Evolutionary conservation across 2,888 invertebrate species (phyloP), one percentile per base, ranked within the genome.

Genomic region (Axea sp.): DNA sequence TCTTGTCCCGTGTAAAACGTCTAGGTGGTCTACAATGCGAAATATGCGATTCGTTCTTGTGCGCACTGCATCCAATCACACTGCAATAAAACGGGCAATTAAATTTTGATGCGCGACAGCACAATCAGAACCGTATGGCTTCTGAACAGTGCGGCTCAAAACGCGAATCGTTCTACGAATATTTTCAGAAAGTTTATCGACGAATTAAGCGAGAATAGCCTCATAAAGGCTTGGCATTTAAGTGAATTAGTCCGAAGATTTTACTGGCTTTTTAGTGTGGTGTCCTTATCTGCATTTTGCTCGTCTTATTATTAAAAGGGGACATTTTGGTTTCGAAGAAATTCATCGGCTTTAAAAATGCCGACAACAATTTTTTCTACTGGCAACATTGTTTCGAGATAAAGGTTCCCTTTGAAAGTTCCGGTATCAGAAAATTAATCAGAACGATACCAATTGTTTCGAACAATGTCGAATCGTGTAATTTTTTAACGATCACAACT

Each of bases 1-100:
- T 76, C 76, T 79, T 77, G 76, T 55, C 65, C 74, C 72, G 75
- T 71, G 67, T 72, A 62, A 79, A 80, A 74, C 74, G 75, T 78
- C 75, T 76, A 76, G 77, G 78, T 69, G 75, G 75, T 78, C 78
- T 71, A 51, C 59, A 41, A 76, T 33, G 57, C 71, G 53, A 60
- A 69, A 69, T 53, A 45, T 30, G 60, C 69, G 64, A 51, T 73
- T 60, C 65, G 43, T 65, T 68, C 51, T 30, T 41, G 49, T 59
- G 26, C 57, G 33, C 45, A 51, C 33, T 60, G n/a, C 62, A 9
- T 57, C 51, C 62, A 62, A 62, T 73, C 60, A 49, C 30, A 28
- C 24, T 17, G 49, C 68, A 33, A 49, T 67, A 60, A 69, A 74
- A 69, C 59, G 31, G 41, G 41, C 65, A 69, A 74, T 74, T 69